Base-by-base conservation (phyloP, 92 coral and sea anemone genomes). In the Porites rus region DNA sequence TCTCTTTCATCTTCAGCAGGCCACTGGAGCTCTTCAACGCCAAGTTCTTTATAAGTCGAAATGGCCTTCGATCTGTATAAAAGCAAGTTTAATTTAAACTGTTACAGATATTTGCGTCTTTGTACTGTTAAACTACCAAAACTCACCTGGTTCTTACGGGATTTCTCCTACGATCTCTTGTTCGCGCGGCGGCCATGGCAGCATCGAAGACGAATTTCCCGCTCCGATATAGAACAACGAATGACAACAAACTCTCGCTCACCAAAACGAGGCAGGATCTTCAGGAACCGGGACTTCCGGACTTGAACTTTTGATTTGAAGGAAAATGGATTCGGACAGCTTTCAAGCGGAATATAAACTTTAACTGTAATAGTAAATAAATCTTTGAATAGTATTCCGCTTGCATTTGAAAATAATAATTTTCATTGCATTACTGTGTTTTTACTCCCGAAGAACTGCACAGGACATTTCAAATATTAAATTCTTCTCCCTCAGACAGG, bases 1-100 rank as follows among this genome's bases (percentile, higher is more conserved):
- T 95, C 98, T 76, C 99, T 85, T 43, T 79, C 92, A 51, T 93
- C 90, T 51, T 87, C 93, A 56, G 93, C 92, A 1, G 99, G 98
- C 99, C 99, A 96, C 72, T 82, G 87, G 85, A 96, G 88, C 79
- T 93, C 93, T 53, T 90, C 72, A 0, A 93, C 96, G 46, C 93
- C 98, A 17, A 94, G 90, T 54, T 94, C 98, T 68, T 63, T 76
- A 77, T 64, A 81, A 59, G 64, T 43, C 0, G 62, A 16, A 61
- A 73, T 74, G 8, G 10, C 74, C 54, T 64, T 74, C 51, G 74
- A 83, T 60, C 80, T 62, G 51, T 7, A 46, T 7, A 43, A 63
- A 11, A 53, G 53, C 68, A 8, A 53, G 17, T 28, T 3, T 54
- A 50, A 14, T 43, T 73, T 31, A 61, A 0, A 72, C 0, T 59